A percentile compares a stretch with the other conserved stretches of the same genome.
Conservation (phyloP, 2,888 invertebrate genomes). For the Galerucella nymphaeae region DNA sequence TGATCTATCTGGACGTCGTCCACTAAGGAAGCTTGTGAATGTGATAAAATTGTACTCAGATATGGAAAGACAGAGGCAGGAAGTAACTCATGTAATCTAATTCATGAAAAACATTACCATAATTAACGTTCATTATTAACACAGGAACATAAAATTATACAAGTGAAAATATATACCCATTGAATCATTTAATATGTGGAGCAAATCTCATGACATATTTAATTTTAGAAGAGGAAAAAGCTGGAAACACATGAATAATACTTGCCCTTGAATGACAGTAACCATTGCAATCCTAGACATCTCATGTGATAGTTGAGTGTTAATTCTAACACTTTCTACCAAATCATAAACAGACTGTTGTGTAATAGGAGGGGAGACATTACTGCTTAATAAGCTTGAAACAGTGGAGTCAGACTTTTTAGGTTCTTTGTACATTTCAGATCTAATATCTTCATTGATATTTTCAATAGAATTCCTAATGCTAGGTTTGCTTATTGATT, state of each 20-base stretch:
- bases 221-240: background rate
- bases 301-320: slow-evolving; percentile 87
- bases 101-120: background rate
- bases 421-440: slow-evolving; percentile 51
- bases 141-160: too few species aligned
- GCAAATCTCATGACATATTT: too few species aligned
- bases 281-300: slow-evolving; percentile 86
- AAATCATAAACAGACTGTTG: slow-evolving; percentile 77
- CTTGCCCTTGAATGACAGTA: slow-evolving; percentile 72
- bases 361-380: slow-evolving; percentile 66
- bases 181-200: too few species aligned
- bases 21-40: slow-evolving; percentile 71
- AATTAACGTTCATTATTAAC: background rate
- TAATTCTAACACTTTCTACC: slow-evolving; percentile 82
- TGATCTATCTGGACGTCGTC: slow-evolving; percentile 78
- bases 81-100: slow-evolving; percentile 67
- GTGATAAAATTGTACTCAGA: slow-evolving; percentile 69
- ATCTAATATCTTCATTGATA: slow-evolving; percentile 57
- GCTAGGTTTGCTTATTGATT: slow-evolving; percentile 51
- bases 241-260: background rate
- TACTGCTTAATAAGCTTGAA: slow-evolving; percentile 43
- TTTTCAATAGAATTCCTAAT: slow-evolving; percentile 59
- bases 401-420: slow-evolving; percentile 55
- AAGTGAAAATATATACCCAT: too few species aligned
- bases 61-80: slow-evolving; percentile 72